Evolutionary conservation across 1,140 invertebrate genomes (phyloP).

Genomic region (Piezodorus guildinii): DNA sequence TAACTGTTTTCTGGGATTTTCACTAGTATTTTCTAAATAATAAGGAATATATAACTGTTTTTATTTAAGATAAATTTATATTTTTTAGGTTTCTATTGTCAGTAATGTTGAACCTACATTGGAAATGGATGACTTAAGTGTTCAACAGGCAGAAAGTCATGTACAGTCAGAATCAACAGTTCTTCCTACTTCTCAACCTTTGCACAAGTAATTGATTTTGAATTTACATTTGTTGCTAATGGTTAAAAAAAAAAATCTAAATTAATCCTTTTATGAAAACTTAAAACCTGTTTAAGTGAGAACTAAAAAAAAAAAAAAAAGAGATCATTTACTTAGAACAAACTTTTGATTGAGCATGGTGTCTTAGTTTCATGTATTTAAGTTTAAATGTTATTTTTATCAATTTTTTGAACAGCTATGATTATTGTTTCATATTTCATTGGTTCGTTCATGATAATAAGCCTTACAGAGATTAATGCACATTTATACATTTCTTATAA

Average conservation of each 20-base stretch:
- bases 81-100: constrained; percentile 3
- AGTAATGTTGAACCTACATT: not conserved
- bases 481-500: too few species aligned
- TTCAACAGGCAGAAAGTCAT: constrained; percentile 15
- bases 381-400: not conserved
- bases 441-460: too few species aligned
- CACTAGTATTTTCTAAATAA: too few species aligned
- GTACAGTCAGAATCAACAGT: constrained; percentile 13
- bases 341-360: too few species aligned
- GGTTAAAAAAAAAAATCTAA: not conserved
- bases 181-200: constrained; percentile 9
- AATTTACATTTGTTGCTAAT: not conserved
- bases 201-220: not conserved
- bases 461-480: too few species aligned
- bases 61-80: not conserved
- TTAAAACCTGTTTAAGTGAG: too few species aligned
- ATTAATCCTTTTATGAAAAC: not conserved
- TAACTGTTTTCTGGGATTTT: too few species aligned
- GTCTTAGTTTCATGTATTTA: too few species aligned
- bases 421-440: too few species aligned
- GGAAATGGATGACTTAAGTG: constrained; percentile 2
- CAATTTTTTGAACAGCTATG: too few species aligned
- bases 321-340: too few species aligned
- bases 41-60: too few species aligned
- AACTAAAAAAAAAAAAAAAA: not conserved